These are phyloP conservation scores for Siderastrea radians DNA, from an alignment of 92 coral and sea anemone species.

Conservation along the genomic window DNA sequence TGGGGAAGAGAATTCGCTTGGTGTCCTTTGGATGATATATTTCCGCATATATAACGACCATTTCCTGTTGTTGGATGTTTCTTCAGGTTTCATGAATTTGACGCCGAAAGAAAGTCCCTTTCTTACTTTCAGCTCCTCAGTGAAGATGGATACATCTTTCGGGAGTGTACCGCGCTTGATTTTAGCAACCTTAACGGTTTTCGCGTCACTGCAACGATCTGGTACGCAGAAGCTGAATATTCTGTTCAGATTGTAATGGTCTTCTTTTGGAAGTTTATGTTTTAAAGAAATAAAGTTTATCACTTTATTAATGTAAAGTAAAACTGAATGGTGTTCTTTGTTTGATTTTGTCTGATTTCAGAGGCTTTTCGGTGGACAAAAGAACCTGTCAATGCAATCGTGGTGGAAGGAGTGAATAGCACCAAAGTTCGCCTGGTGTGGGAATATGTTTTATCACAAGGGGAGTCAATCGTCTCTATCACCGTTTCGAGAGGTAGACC, in stretches of 20 bases:
- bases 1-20: too few species aligned
- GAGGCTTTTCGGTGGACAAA: not conserved
- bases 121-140: not conserved
- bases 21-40: too few species aligned
- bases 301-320: not conserved
- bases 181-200: not conserved
- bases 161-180: not conserved
- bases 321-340: not conserved
- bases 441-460: not conserved
- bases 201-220: not conserved
- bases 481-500: not conserved
- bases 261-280: too few species aligned
- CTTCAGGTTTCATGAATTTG: too few species aligned
- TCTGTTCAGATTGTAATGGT: not conserved
- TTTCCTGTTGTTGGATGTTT: too few species aligned
- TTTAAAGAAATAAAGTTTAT: not conserved
- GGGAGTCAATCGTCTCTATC: not conserved
- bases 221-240: too few species aligned
- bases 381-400: not conserved
- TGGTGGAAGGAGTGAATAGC: conserved; percentile 31
- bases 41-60: too few species aligned
- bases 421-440: conserved; percentile 1
- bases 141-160: not conserved
- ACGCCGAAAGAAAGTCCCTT: too few species aligned
- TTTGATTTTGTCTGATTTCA: not conserved